phyloP scores from a whole-genome alignment of 2,113 vertebrate species.

The Ochotona curzoniae region DNA sequence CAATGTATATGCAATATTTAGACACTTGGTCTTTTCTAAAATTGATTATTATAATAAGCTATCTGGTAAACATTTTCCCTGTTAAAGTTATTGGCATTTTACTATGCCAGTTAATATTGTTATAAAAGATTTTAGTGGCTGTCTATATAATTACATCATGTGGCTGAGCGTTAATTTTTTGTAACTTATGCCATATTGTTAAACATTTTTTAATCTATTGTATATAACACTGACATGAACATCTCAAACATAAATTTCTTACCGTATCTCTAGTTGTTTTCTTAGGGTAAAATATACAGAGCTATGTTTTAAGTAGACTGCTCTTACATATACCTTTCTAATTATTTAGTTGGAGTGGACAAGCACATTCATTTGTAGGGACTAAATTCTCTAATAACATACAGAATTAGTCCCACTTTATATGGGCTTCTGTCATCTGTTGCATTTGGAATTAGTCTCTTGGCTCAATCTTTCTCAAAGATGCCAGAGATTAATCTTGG shows the following conservation, averaged over 20 bases:
- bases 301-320: conserved; percentile 33
- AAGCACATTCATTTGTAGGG: neutral
- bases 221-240: conserved; percentile 51
- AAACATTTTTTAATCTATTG: neutral
- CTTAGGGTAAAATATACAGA: neutral
- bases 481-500: conserved; percentile 18
- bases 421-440: conserved; percentile 25
- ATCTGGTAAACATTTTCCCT: neutral
- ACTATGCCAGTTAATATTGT: conserved; percentile 30
- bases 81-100: conserved; percentile 50
- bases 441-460: conserved; percentile 43
- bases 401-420: conserved; percentile 3
- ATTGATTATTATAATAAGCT: neutral
- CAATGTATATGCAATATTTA: neutral
- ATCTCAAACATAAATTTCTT: conserved; percentile 19
- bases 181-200: neutral
- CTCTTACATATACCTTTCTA: conserved; percentile 1
- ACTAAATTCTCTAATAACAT: conserved; percentile 57
- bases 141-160: neutral
- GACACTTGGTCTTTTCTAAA: neutral
- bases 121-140: conserved; percentile 29
- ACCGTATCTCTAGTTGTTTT: conserved; percentile 21
- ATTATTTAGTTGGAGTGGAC: conserved; percentile 37
- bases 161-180: conserved; percentile 20
- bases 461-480: conserved; percentile 47